Evolutionary conservation across 1,140 invertebrate genomes (phyloP), one percentile per base, ranked within the genome.

Genomic region (Sycophila sp.): DNA sequence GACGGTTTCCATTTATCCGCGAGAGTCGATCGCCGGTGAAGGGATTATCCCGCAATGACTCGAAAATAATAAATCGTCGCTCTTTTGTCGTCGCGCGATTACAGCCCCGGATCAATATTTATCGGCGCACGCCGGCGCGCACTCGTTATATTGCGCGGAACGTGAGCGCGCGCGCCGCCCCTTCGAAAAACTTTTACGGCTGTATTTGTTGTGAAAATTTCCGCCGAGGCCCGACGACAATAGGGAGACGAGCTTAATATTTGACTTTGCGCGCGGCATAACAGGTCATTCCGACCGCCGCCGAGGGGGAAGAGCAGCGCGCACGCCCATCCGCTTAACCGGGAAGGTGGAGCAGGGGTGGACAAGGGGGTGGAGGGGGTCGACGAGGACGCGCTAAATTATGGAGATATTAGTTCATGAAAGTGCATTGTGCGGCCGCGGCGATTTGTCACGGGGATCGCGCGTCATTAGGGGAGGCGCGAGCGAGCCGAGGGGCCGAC

Each of bases 401-500:
- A 78, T 75, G 75, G 72, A 74, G 74, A 75, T 77, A 77, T 78
- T 79, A 79, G 74, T 55, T 53, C 69, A 66, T 73, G 74, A 76
- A 77, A 76, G 56, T 74, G 73, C 72, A 76, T 74, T 75, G 77
- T 75, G 72, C 42, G 72, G 55, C 26, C 17, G n/a, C n/a, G 74
- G 73, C 74, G 75, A 79, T 79, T 79, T 79, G 78, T 79, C 74
- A 77, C 69, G 42, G 73, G 75, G 72, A 78, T 78, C 76, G 73
- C 72, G 71, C 62, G 17, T 70, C 68, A 63, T 69, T 62, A 60
- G 64, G 19, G 36, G 3, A 8, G 13, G 30, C 15, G 30, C 15
- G 19, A 11, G 8, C 11, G 15, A 40, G 13, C 10, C 26, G 22
- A 24, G 66, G 30, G 17, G 19, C 7, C 24, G 47, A 47, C 22